phyloP scores from a whole-genome alignment of 2,113 vertebrate genomes.

The Nymphicus hollandicus region DNA sequence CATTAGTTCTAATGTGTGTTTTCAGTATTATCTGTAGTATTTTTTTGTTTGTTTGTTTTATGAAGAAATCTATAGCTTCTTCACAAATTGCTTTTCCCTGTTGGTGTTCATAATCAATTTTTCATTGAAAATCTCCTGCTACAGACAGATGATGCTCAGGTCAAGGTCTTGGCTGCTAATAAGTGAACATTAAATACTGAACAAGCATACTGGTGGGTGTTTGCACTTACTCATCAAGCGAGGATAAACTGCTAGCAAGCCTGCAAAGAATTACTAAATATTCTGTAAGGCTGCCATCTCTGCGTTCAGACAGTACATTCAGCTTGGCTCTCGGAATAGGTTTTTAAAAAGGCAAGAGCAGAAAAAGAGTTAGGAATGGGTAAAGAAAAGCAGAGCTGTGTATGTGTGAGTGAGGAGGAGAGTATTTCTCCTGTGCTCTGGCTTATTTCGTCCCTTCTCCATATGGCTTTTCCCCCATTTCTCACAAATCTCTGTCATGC shows the following conservation, averaged over 20 bases:
- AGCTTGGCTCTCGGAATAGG: neutral
- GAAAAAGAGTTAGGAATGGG: neutral
- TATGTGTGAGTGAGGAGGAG: neutral
- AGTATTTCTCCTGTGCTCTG: neutral
- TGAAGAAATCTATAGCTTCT: neutral
- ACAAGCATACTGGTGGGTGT: neutral
- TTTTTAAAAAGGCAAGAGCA: neutral
- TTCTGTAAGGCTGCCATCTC: neutral
- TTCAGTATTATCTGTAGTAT: neutral
- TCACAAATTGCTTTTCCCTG: neutral
- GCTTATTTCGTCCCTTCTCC: neutral
- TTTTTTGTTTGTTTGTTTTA: neutral
- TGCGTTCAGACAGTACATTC: neutral
- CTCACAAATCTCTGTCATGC: fast-evolving
- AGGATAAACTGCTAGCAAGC: neutral
- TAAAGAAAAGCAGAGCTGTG: neutral
- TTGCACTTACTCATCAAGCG: neutral
- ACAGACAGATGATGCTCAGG: neutral
- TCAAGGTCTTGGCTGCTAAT: neutral
- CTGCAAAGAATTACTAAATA: neutral
- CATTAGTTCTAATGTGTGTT: neutral
- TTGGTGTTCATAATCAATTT: neutral
- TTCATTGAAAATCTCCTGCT: neutral
- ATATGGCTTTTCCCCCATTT: neutral
- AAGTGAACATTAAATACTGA: neutral